Evolutionary conservation across 2,888 invertebrate genomes (phyloP).

Genomic region (Monochamus alternatus): DNA sequence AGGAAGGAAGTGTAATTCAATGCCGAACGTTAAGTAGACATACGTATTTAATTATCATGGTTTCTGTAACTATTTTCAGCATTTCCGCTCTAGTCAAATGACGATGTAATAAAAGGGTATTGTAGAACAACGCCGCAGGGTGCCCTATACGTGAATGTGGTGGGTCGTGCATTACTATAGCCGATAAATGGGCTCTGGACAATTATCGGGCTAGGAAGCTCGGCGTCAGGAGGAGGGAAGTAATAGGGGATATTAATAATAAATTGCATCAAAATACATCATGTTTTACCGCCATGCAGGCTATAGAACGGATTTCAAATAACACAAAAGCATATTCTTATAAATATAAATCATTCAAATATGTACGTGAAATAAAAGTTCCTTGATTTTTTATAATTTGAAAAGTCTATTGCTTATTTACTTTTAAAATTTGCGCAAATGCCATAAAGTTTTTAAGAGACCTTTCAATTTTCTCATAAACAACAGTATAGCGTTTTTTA

Average conservation of each 20-base stretch:
- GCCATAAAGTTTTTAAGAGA: no score
- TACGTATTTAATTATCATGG: slow-evolving; percentile 26
- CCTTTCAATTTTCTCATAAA: no score
- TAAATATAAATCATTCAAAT: background rate
- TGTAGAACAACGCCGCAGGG: slow-evolving; percentile 61
- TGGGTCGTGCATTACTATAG: slow-evolving; percentile 48
- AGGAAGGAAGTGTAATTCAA: slow-evolving; percentile 3
- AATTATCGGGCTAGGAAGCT: slow-evolving; percentile 22
- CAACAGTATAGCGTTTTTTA: no score
- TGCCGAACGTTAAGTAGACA: slow-evolving; percentile 11
- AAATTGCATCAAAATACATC: slow-evolving; percentile 13
- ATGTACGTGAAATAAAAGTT: background rate
- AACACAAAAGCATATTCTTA: background rate
- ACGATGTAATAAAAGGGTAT: slow-evolving; percentile 55
- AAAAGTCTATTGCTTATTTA: no score
- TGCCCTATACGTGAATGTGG: slow-evolving; percentile 55
- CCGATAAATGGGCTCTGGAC: slow-evolving; percentile 25
- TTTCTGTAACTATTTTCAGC: slow-evolving; percentile 47
- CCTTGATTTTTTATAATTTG: background rate
- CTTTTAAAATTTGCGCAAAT: no score
- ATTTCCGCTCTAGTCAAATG: slow-evolving; percentile 50
- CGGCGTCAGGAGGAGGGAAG: slow-evolving; percentile 9
- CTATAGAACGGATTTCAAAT: background rate
- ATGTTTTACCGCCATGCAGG: background rate
- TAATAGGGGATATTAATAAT: slow-evolving; percentile 13